phyloP scores from a whole-genome alignment of 2,797 vertebrate genomes.

The Peromyscus melanophrys region DNA sequence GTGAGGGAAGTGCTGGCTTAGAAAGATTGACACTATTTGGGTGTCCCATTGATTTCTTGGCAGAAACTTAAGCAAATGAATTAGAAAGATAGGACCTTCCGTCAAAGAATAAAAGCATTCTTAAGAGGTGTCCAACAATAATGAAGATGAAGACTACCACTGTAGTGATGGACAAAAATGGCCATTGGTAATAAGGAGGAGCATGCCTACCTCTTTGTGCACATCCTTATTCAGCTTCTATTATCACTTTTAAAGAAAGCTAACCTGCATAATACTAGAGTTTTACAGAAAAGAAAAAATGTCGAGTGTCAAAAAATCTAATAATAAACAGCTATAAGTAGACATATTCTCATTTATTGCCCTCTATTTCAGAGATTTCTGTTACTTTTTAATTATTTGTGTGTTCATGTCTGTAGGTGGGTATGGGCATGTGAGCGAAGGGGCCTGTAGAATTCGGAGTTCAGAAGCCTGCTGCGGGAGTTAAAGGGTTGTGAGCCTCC shows the following conservation, averaged over 20 bases:
- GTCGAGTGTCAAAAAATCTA: neutral
- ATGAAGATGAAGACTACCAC: constrained; percentile 7
- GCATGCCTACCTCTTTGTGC: neutral
- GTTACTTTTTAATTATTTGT: neutral
- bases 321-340: constrained; percentile 8
- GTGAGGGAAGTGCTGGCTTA: neutral
- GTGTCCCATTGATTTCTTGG: constrained; percentile 3
- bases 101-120: constrained; percentile 8
- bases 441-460: neutral
- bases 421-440: neutral
- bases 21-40: neutral
- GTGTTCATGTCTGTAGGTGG: neutral
- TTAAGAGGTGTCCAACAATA: neutral
- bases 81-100: neutral
- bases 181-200: constrained; percentile 12
- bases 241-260: constrained; percentile 1
- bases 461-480: neutral
- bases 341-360: constrained; percentile 3
- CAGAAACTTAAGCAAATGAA: neutral
- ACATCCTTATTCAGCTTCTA: constrained; percentile 10
- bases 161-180: neutral
- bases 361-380: constrained; percentile 46
- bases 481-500: neutral
- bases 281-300: constrained; percentile 45
- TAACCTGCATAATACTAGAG: neutral